A percentile compares a stretch with the other conserved stretches of the same genome.
Conservation (phyloP, 2,888 invertebrate species). For the Pasiphila rectangulata region DNA sequence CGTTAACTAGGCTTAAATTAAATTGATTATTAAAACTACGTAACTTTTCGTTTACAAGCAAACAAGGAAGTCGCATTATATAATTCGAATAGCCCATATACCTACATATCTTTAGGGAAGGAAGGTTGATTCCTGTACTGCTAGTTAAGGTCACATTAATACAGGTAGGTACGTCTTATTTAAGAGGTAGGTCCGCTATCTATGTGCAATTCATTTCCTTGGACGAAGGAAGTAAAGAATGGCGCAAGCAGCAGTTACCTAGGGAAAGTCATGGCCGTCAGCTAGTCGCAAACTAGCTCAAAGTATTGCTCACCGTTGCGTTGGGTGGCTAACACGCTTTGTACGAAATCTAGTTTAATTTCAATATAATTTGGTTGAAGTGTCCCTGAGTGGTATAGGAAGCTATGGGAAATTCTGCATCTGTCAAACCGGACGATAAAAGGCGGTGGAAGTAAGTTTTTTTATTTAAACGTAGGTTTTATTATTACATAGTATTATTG, state of each 20-base stretch:
- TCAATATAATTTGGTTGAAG: neutral
- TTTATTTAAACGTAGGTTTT: too few relatives aligned
- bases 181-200: neutral
- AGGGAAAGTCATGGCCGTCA: constrained; percentile 72
- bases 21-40: too few relatives aligned
- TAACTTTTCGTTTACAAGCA: too few relatives aligned
- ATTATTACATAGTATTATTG: too few relatives aligned
- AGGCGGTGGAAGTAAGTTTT: constrained; percentile 71
- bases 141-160: too few relatives aligned
- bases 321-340: constrained; percentile 30
- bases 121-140: too few relatives aligned
- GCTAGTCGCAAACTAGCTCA: constrained; percentile 33
- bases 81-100: too few relatives aligned
- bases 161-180: neutral
- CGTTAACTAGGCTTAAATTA: too few relatives aligned
- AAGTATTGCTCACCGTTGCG: constrained; percentile 27
- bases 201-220: constrained; percentile 22
- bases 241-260: constrained; percentile 33
- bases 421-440: constrained; percentile 69
- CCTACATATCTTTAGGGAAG: too few relatives aligned
- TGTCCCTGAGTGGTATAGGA: constrained; percentile 3
- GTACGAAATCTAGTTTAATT: constrained; percentile 6
- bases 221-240: constrained; percentile 46
- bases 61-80: too few relatives aligned
- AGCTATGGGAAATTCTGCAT: constrained; percentile 71